These are phyloP conservation scores for Pristionchus exspectatus DNA, from an alignment of 2,888 invertebrate genomes.

Conservation along the genomic window DNA sequence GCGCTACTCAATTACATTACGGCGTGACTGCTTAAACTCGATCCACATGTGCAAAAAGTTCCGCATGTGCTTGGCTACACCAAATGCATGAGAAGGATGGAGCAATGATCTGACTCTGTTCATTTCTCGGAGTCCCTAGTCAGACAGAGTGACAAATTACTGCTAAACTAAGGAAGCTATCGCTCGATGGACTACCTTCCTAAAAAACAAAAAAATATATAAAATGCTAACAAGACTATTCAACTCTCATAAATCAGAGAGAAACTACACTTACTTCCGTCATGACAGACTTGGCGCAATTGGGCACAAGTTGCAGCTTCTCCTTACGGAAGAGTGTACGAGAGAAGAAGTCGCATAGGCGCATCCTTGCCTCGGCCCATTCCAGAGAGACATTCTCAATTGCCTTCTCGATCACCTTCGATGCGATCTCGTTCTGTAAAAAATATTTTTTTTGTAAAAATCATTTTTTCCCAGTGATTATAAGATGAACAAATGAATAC, in stretches of 20 bases:
- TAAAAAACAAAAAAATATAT: too few relatives aligned
- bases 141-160: too few relatives aligned
- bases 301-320: not conserved
- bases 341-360: constrained; percentile 18
- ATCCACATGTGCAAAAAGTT: not conserved
- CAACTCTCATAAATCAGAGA: too few relatives aligned
- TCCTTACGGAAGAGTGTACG: constrained; percentile 8
- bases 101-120: too few relatives aligned
- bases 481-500: too few relatives aligned
- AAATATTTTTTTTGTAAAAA: not conserved
- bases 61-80: not conserved
- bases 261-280: not conserved
- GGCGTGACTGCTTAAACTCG: not conserved
- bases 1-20: not conserved
- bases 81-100: not conserved
- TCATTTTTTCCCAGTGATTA: not conserved
- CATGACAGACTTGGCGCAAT: not conserved
- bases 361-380: constrained; percentile 48
- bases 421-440: not conserved
- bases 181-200: too few relatives aligned
- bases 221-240: too few relatives aligned
- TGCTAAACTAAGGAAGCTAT: too few relatives aligned
- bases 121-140: too few relatives aligned
- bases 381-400: constrained; percentile 47
- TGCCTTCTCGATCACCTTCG: constrained; percentile 7